Evolutionary conservation across 1,140 invertebrate genomes (phyloP).

Genomic region (Drosophila punjabiensis): DNA sequence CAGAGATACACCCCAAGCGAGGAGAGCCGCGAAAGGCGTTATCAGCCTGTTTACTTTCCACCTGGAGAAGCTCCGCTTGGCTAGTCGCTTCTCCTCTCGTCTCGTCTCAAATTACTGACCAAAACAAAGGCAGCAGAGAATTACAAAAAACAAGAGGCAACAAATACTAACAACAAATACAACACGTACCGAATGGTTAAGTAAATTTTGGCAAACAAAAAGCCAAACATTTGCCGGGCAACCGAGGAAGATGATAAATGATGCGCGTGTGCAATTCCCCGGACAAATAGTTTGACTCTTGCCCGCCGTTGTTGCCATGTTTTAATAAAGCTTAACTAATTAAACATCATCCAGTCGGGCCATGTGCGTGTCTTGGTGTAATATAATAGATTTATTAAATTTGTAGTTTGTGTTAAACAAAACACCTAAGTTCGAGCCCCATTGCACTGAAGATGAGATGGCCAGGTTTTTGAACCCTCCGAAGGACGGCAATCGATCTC

Average conservation of each 20-base stretch:
- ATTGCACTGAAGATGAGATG: slow-evolving; percentile 58
- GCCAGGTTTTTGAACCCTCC: slow-evolving; percentile 63
- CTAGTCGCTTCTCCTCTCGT: slow-evolving; percentile 9
- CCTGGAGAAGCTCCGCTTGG: slow-evolving; percentile 21
- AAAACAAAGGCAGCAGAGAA: slow-evolving; percentile 37
- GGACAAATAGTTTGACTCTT: slow-evolving; percentile 62
- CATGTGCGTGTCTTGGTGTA: slow-evolving; percentile 56
- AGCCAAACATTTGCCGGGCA: slow-evolving; percentile 66
- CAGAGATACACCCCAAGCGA: slow-evolving; percentile 7
- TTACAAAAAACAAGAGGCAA: slow-evolving; percentile 11
- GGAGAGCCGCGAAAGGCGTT: slow-evolving; percentile 51
- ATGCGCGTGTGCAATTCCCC: slow-evolving; percentile 73
- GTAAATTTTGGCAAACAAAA: slow-evolving; percentile 51
- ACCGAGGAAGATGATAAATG: slow-evolving; percentile 75
- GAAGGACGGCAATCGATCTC: slow-evolving; percentile 58
- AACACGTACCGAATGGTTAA: slow-evolving; percentile 29
- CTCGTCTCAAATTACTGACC: slow-evolving; percentile 56
- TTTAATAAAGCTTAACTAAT: slow-evolving; percentile 83
- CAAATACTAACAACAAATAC: slow-evolving; percentile 7
- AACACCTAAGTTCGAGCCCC: slow-evolving; percentile 54
- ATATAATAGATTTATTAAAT: slow-evolving; percentile 77
- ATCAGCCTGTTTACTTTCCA: slow-evolving; percentile 64
- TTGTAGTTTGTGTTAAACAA: slow-evolving; percentile 73
- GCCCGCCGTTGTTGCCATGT: slow-evolving; percentile 53
- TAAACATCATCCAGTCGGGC: slow-evolving; percentile 47